phyloP scores from a whole-genome alignment of 2,888 invertebrate species.

The Glaucopsyche alexis region DNA sequence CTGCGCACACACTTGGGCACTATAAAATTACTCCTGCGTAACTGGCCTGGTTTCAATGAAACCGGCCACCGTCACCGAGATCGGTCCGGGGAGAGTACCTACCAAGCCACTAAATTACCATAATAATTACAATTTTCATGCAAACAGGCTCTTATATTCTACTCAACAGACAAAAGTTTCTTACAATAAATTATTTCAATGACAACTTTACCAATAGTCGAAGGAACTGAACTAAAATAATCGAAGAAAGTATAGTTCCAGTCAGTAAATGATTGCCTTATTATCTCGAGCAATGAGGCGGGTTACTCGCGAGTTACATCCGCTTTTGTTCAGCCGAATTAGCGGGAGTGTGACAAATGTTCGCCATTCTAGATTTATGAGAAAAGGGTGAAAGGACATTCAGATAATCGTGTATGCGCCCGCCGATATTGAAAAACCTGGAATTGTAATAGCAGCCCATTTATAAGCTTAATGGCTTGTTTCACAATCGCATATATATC shows the following conservation, averaged over 20 bases:
- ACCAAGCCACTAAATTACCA: too few species aligned
- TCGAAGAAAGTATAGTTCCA: neutral
- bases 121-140: too few species aligned
- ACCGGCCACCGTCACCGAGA: too few species aligned
- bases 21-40: too few species aligned
- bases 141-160: too few species aligned
- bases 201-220: neutral
- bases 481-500: too few species aligned
- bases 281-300: conserved; percentile 15
- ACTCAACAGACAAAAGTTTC: neutral
- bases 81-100: too few species aligned
- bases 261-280: conserved; percentile 9
- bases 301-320: conserved; percentile 10
- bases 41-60: too few species aligned
- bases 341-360: conserved; percentile 8
- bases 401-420: neutral
- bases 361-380: neutral
- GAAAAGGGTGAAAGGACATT: neutral
- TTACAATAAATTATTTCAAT: neutral
- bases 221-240: neutral
- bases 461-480: neutral
- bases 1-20: too few species aligned
- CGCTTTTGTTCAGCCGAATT: conserved; percentile 11
- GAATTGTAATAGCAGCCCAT: neutral
- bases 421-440: neutral